Evolutionary conservation across 2,113 vertebrate species (phyloP), one percentile per base, ranked within the genome.

Genomic region (Xiphophorus maculatus): DNA sequence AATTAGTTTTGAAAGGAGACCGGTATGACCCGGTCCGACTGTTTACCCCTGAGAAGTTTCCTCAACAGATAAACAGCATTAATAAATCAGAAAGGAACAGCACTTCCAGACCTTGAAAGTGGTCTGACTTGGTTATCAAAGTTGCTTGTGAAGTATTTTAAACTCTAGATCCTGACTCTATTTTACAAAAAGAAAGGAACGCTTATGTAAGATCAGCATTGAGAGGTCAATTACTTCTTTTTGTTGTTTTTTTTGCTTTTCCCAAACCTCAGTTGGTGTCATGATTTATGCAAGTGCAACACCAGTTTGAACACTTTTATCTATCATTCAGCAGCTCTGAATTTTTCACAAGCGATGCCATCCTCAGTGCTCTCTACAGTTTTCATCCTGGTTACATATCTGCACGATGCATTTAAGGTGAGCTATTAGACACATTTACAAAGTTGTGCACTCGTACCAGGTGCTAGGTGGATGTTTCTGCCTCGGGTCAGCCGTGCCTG

Each of bases 31-130:
- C 61, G 67, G 40, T 17, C 60, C 72, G 66, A 68, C 60, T 79
- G 28, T 89, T 84, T 73, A 76, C 64, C 32, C 48, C 73, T 71
- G 10, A 73, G 58, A 75, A 62, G 28, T 69, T 62, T 81, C 71
- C 71, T 72, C 37, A 30, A 67, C 77, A 69, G 69, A 86, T 90
- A 87, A 87, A 89, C 87, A 89, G 62, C 83, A 90, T 91, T 61
- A 86, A 87, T 87, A 85, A 90, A 82, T 62, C 76, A 90, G 76
- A 63, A 58, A 71, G 60, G 3, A 81, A 81, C 58, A 74, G 19
- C 27, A 63, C 70, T 54, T 81, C 66, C 9, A 71, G 7, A 69
- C 73, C 70, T 76, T 72, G 15, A 75, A 77, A 73, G 67, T 28
- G 29, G 35, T 62, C 65, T 68, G 61, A 75, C 62, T 77, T 15